Conservation (phyloP, 92 coral and sea anemone genomes). For the Plumapathes pennacea region DNA sequence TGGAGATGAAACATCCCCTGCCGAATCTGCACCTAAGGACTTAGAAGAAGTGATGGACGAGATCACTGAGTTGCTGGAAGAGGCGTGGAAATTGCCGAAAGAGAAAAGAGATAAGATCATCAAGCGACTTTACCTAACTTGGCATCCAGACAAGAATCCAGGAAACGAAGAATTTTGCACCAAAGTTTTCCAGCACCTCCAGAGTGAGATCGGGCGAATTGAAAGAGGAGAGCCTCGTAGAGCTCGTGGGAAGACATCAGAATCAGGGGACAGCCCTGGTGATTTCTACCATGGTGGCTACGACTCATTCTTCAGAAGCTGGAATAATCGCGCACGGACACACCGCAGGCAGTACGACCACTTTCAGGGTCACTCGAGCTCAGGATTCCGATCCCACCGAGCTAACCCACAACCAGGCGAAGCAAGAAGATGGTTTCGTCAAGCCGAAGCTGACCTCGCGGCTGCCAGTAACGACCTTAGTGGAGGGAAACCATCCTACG, state of each 20-base stretch:
- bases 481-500: constrained; percentile 29
- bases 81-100: constrained; percentile 60
- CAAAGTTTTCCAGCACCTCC: constrained; percentile 63
- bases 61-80: constrained; percentile 34
- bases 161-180: constrained; percentile 66
- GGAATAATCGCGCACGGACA: constrained; percentile 35
- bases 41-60: constrained; percentile 19
- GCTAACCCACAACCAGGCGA: constrained; percentile 67
- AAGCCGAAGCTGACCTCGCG: constrained; percentile 54
- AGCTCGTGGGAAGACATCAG: background rate
- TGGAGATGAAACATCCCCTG: background rate
- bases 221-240: constrained; percentile 25
- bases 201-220: constrained; percentile 44
- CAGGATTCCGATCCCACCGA: background rate
- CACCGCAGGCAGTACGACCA: constrained; percentile 21
- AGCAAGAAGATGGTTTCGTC: constrained; percentile 70
- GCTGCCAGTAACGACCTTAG: constrained; percentile 51
- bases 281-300: constrained; percentile 4
- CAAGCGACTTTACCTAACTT: constrained; percentile 50
- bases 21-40: background rate
- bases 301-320: constrained; percentile 28
- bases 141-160: constrained; percentile 82
- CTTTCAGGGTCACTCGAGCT: background rate
- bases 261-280: background rate
- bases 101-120: constrained; percentile 28